A percentile compares a stretch with the other conserved stretches of the same genome.
phyloP scores from a whole-genome alignment of 2,888 invertebrate genomes.

The Mimas tiliae region DNA sequence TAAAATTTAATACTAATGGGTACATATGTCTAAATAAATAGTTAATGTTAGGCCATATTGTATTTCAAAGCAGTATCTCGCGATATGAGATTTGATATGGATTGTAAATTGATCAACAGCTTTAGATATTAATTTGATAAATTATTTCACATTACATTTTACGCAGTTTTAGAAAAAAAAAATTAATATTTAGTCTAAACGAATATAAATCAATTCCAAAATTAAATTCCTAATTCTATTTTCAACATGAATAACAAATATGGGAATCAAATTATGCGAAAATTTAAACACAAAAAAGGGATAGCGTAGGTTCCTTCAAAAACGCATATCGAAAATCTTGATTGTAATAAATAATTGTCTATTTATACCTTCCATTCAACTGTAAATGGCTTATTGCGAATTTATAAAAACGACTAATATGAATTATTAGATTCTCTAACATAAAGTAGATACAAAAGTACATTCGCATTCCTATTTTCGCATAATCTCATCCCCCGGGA shows the following conservation, averaged over 20 bases:
- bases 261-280: not conserved
- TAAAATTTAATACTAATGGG: constrained; percentile 35
- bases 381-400: not conserved
- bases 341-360: too few species aligned
- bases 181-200: not conserved
- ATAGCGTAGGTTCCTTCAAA: not conserved
- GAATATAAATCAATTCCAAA: not conserved
- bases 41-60: constrained; percentile 33
- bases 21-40: constrained; percentile 32
- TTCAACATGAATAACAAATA: constrained; percentile 7
- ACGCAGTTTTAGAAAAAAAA: not conserved
- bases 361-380: too few species aligned
- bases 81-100: constrained; percentile 41
- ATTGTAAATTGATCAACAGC: constrained; percentile 18
- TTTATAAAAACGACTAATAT: too few species aligned
- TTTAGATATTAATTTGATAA: not conserved
- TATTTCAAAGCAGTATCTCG: constrained; percentile 29
- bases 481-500: not conserved
- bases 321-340: not conserved
- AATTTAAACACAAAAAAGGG: not conserved
- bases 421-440: too few species aligned
- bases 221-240: not conserved
- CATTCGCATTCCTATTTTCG: not conserved
- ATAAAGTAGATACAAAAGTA: too few species aligned
- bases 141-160: not conserved